Evolutionary conservation across 2,113 vertebrate species (phyloP).

Genomic region (Motacilla alba): DNA sequence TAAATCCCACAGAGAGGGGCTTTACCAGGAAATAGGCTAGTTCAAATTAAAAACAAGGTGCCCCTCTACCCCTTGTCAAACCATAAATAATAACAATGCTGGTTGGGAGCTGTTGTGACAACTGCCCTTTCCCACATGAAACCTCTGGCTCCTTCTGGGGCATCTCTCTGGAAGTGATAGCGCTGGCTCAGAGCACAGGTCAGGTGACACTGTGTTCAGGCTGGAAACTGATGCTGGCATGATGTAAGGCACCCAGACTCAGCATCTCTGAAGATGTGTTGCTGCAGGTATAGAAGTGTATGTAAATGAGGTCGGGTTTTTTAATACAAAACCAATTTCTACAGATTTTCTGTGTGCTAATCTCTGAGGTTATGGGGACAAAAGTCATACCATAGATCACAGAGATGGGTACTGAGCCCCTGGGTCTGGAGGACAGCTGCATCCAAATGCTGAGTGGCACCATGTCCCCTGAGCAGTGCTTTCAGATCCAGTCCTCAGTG

Average conservation of each 20-base stretch:
- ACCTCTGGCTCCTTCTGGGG: neutral
- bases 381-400: neutral
- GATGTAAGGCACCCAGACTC: neutral
- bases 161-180: neutral
- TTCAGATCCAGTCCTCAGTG: neutral
- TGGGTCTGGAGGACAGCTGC: neutral
- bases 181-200: neutral
- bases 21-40: neutral
- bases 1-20: neutral
- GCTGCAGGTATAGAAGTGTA: neutral
- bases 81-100: neutral
- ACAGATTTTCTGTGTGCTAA: neutral
- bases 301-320: neutral
- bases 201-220: neutral
- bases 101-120: neutral
- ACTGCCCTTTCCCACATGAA: neutral
- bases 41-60: neutral
- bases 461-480: neutral
- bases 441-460: fast-evolving
- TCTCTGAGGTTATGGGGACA: neutral
- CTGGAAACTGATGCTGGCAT: neutral
- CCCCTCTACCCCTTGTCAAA: neutral
- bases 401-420: neutral
- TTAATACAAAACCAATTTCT: neutral
- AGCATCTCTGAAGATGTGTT: neutral